Conservation (phyloP, 2,888 invertebrate species). For the Byasa hedistus region DNA sequence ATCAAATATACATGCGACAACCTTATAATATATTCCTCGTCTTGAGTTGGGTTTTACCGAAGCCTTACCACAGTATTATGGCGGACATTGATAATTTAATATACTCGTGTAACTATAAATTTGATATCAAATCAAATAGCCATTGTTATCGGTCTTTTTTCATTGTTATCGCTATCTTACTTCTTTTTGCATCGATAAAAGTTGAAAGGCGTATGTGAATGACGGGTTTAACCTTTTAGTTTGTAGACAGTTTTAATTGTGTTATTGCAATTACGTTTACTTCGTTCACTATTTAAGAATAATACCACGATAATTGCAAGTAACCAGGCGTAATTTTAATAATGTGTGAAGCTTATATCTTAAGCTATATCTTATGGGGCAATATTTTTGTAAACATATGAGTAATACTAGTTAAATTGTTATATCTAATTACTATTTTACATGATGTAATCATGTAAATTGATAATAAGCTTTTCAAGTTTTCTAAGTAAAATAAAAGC, state of each 20-base stretch:
- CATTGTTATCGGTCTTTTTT: too few relatives aligned
- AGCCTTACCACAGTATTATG: too few relatives aligned
- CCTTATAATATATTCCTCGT: too few relatives aligned
- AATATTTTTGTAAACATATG: not conserved
- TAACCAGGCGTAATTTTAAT: not conserved
- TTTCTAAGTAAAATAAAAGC: too few relatives aligned
- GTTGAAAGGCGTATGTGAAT: not conserved
- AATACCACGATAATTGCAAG: not conserved
- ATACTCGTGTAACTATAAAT: not conserved
- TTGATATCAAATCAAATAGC: not conserved
- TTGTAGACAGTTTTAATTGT: not conserved
- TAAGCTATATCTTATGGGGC: not conserved
- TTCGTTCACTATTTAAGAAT: not conserved
- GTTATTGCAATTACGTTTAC: not conserved
- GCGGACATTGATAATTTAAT: not conserved
- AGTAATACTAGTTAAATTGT: not conserved
- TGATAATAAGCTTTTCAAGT: too few relatives aligned
- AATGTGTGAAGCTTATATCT: not conserved
- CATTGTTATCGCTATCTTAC: too few relatives aligned
- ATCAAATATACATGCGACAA: too few relatives aligned
- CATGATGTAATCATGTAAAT: not conserved
- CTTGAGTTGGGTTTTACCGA: too few relatives aligned
- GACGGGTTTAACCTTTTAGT: not conserved
- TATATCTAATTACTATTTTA: not conserved
- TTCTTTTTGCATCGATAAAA: not conserved